Evolutionary conservation across 2,888 invertebrate species (phyloP).

Genomic region (Calephelis perditalis): DNA sequence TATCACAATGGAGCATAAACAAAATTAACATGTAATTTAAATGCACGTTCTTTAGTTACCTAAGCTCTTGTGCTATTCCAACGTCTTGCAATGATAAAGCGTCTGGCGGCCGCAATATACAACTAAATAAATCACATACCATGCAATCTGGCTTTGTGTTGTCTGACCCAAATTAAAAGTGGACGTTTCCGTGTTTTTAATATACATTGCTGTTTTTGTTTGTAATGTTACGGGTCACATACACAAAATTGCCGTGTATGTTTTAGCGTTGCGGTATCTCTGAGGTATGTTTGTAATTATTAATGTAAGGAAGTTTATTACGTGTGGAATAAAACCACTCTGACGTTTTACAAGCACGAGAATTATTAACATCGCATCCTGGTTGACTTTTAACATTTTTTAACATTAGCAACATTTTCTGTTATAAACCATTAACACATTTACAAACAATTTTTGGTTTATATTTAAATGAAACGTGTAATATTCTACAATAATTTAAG

Average conservation of each 20-base stretch:
- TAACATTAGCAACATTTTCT: no score
- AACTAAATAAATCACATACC: conserved; percentile 30
- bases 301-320: no score
- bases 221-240: conserved; percentile 7
- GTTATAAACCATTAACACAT: no score
- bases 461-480: no score
- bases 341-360: no score
- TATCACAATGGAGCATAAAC: no score
- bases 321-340: no score
- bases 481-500: no score
- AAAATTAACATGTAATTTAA: no score
- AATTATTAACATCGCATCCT: no score
- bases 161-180: conserved; percentile 19
- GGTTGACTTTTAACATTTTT: no score
- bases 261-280: not conserved
- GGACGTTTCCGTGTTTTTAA: conserved; percentile 12
- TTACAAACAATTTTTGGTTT: no score
- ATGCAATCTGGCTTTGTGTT: conserved; percentile 30
- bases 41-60: not conserved
- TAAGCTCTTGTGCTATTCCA: conserved; percentile 12
- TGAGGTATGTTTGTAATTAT: not conserved
- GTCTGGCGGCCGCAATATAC: conserved; percentile 28
- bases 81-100: conserved; percentile 28
- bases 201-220: conserved; percentile 12
- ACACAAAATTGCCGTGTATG: conserved; percentile 5